Evolutionary conservation across 1,140 invertebrate species (phyloP).

Genomic region (Paraescarpia echinospica): DNA sequence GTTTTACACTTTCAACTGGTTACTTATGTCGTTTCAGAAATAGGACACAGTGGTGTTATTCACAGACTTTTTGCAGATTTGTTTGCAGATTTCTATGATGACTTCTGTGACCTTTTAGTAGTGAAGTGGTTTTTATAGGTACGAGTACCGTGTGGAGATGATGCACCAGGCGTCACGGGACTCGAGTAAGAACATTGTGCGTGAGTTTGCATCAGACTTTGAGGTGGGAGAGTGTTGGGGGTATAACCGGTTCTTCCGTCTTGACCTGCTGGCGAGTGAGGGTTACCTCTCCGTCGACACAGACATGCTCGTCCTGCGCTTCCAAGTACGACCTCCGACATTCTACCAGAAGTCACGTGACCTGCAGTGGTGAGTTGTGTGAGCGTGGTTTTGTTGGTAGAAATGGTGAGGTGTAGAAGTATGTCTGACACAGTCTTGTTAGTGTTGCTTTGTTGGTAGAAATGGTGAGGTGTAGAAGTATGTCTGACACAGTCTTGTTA

Average conservation of each 20-base stretch:
- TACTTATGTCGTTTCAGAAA: no score
- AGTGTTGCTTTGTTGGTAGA: background rate
- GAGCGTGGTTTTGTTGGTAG: background rate
- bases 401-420: background rate
- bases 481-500: no score
- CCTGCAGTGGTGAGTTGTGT: constrained; percentile 74
- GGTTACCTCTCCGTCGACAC: constrained; percentile 69
- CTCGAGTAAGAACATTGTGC: constrained; percentile 84
- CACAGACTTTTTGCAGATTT: no score
- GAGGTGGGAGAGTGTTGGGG: constrained; percentile 98
- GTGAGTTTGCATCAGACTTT: constrained; percentile 89
- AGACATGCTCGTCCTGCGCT: constrained; percentile 62
- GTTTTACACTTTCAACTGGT: no score
- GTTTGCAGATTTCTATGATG: no score
- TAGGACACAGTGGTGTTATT: no score
- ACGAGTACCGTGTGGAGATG: constrained; percentile 75
- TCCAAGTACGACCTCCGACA: constrained; percentile 89
- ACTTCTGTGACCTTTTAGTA: no score
- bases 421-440: background rate
- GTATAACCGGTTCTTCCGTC: constrained; percentile 89
- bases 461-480: background rate
- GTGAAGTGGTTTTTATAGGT: constrained; percentile 72
- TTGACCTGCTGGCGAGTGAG: constrained; percentile 86
- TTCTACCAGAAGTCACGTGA: constrained; percentile 91
- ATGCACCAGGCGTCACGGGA: constrained; percentile 85